Conservation (phyloP, 2,888 invertebrate species). For the Diarsia dahlii region DNA sequence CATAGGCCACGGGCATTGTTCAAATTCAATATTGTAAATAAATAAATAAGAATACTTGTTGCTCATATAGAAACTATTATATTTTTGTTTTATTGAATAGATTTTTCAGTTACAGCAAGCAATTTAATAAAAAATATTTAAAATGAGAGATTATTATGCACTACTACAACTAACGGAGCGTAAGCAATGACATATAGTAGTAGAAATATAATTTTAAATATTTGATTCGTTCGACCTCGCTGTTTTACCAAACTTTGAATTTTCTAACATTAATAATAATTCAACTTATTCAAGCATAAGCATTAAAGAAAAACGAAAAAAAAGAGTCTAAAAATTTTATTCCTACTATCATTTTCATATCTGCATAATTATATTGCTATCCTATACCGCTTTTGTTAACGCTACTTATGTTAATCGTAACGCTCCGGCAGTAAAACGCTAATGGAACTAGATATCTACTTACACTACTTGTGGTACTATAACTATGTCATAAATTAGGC, state of each 20-base stretch:
- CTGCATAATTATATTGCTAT: neutral
- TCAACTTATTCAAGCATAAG: neutral
- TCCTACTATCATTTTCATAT: neutral
- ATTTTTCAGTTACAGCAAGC: no score
- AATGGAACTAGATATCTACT: slow-evolving; percentile 62
- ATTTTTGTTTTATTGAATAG: no score
- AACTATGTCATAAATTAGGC: slow-evolving; percentile 18
- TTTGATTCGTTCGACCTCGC: neutral
- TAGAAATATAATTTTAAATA: neutral
- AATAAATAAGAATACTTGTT: no score
- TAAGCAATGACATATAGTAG: neutral
- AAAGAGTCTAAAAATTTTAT: neutral
- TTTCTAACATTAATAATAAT: neutral
- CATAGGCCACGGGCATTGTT: no score
- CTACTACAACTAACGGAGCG: neutral
- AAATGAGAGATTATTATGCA: no score
- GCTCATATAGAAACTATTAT: no score
- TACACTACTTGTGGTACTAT: neutral
- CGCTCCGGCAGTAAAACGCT: slow-evolving; percentile 53
- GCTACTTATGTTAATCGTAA: slow-evolving; percentile 61
- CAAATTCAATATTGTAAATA: no score
- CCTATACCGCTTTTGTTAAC: slow-evolving; percentile 25
- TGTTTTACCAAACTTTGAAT: neutral
- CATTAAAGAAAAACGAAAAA: neutral
- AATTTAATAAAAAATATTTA: no score